Percentiles rank a stretch among this genome's conserved stretches.
Evolutionary conservation across 2,797 vertebrate species (phyloP).

Genomic region (Acanthurus leucopareius): DNA sequence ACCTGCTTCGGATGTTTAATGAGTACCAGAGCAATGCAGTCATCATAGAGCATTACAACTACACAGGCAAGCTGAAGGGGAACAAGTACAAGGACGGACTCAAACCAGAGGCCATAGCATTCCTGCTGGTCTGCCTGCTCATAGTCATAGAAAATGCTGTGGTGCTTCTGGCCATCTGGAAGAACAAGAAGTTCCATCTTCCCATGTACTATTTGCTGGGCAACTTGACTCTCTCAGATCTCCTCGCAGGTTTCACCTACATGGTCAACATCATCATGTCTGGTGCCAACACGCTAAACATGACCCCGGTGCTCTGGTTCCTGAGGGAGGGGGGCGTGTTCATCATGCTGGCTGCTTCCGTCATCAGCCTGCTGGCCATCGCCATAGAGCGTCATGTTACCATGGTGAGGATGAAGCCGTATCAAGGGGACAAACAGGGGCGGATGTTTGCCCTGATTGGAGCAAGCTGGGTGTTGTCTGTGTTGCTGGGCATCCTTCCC

Average conservation of each 20-base stretch:
- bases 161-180: slow-evolving; percentile 91
- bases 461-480: slow-evolving; percentile 88
- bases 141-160: slow-evolving; percentile 90
- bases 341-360: slow-evolving; percentile 89
- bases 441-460: slow-evolving; percentile 89
- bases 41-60: slow-evolving; percentile 90
- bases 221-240: slow-evolving; percentile 91
- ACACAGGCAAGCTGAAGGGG: slow-evolving; percentile 88
- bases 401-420: slow-evolving; percentile 92
- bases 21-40: slow-evolving; percentile 85
- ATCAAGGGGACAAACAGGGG: slow-evolving; percentile 87
- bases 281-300: slow-evolving; percentile 87
- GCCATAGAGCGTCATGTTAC: slow-evolving; percentile 94
- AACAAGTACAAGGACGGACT: slow-evolving; percentile 87
- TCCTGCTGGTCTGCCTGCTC: slow-evolving; percentile 90
- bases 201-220: slow-evolving; percentile 94
- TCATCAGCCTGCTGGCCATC: slow-evolving; percentile 92
- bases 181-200: slow-evolving; percentile 92
- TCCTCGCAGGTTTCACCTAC: slow-evolving; percentile 92
- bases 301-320: slow-evolving; percentile 92
- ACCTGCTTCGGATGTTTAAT: slow-evolving; percentile 75
- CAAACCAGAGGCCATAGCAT: slow-evolving; percentile 84
- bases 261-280: slow-evolving; percentile 92
- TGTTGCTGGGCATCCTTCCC: slow-evolving; percentile 89
- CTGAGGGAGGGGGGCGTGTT: slow-evolving; percentile 91